A percentile compares a stretch with the other conserved stretches of the same genome.
Evolutionary conservation across 2,113 vertebrate species (phyloP).

Genomic region (Eulacestoma nigropectus): DNA sequence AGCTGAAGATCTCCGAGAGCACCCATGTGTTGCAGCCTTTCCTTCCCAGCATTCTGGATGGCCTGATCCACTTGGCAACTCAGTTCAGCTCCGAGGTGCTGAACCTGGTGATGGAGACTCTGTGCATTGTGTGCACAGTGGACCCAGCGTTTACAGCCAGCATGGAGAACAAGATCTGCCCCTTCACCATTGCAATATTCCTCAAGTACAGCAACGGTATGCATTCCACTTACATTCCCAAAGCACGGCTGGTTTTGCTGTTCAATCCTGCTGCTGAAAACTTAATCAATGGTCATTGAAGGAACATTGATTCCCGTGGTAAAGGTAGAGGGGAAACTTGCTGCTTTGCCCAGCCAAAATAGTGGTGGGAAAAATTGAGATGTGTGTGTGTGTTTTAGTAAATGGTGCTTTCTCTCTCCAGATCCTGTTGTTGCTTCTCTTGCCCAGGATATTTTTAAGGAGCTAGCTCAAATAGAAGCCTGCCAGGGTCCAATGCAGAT

Average conservation of each 20-base stretch:
- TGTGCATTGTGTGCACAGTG: slow-evolving; percentile 95
- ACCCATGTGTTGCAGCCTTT: slow-evolving; percentile 92
- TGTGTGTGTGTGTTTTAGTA: background rate
- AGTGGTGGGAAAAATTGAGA: background rate
- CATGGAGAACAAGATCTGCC: slow-evolving; percentile 94
- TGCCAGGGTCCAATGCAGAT: slow-evolving; percentile 97
- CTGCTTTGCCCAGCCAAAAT: background rate
- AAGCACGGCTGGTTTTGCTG: background rate
- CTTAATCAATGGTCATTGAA: background rate
- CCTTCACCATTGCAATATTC: slow-evolving; percentile 97
- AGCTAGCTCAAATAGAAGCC: slow-evolving; percentile 93
- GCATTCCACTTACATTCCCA: background rate
- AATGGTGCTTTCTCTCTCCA: slow-evolving; percentile 61
- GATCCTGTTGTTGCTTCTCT: slow-evolving; percentile 96
- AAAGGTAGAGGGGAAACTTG: background rate
- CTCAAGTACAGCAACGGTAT: slow-evolving; percentile 97
- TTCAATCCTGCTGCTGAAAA: background rate
- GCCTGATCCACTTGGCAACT: slow-evolving; percentile 90
- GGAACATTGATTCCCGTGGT: background rate
- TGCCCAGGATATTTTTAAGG: slow-evolving; percentile 98
- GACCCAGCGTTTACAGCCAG: slow-evolving; percentile 90
- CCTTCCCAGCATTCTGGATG: slow-evolving; percentile 93
- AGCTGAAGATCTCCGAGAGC: slow-evolving; percentile 93
- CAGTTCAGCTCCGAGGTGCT: slow-evolving; percentile 97
- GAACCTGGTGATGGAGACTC: slow-evolving; percentile 95